Evolutionary conservation across 2,888 invertebrate genomes (phyloP), one percentile per base, ranked within the genome.

Genomic region (Melinopterus prodromus): DNA sequence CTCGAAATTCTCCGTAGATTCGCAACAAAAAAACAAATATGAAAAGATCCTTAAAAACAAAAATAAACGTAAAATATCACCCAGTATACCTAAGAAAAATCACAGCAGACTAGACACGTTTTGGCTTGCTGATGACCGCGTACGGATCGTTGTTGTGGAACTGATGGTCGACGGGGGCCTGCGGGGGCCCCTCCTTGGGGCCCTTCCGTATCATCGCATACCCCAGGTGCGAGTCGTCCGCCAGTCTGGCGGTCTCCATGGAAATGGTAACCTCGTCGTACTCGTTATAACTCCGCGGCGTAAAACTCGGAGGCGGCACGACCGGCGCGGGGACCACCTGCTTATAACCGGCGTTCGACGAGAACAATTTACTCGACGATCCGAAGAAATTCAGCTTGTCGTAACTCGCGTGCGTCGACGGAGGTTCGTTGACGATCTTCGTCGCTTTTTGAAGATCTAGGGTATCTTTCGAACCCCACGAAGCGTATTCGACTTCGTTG

Each of bases 51-150:
- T 26, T 26, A 26, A 3, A 26, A 36, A 14, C 2, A 74, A 36
- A 74, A 74, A 74, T 26, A n/a, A 71, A 26, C 26, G 71, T 71
- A 74, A 74, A 74, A 53, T 9, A 53, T 53, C 53, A 53, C 53
- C 53, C 53, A 53, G 53, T 53, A 53, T 53, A 53, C 53, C 53
- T 38, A 70, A 71, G 6, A 79, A 77, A 81, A 82, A 82, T 80
- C 70, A 82, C 74, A 74, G n/a, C 37, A 35, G 88, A 89, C 90
- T 92, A 96, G 89, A 96, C 95, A 90, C 94, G 92, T 92, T 96
- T 96, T 86, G 96, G 94, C 89, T 96, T 96, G 87, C 95, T 95
- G 80, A 96, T 94, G 86, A 96, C 92, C 82, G 96, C 95, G 90
- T 96, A 96, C 86, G 95, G 95, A 82, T 93, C 93, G 79, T 95